A percentile compares a stretch with the other conserved stretches of the same genome.
These are phyloP conservation scores for Holothuria leucospilota DNA, from an alignment of 53 echinoderm and acorn worm genomes.

Conservation along the genomic window DNA sequence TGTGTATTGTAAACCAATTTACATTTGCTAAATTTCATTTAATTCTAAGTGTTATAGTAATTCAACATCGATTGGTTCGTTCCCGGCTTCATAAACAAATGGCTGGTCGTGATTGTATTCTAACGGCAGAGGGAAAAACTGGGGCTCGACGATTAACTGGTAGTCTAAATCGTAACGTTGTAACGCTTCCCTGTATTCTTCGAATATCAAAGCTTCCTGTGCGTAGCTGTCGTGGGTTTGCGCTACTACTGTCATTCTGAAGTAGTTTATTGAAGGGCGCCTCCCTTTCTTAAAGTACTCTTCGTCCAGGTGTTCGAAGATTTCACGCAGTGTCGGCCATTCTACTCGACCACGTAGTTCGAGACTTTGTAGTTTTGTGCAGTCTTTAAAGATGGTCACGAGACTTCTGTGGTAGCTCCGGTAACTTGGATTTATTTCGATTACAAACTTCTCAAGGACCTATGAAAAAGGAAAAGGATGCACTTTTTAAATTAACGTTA, in stretches of 20 bases:
- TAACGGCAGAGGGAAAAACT: constrained; percentile 77
- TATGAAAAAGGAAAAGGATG: background rate
- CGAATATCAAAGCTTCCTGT: constrained; percentile 75
- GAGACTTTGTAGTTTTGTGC: constrained; percentile 62
- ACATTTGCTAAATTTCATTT: too few species aligned
- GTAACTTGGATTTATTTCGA: constrained; percentile 88
- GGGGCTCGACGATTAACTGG: constrained; percentile 79
- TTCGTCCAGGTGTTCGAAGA: constrained; percentile 82
- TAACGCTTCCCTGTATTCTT: constrained; percentile 79
- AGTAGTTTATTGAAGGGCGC: constrained; percentile 62
- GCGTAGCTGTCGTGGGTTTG: constrained; percentile 64
- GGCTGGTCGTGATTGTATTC: constrained; percentile 16
- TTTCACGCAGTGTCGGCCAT: constrained; percentile 80
- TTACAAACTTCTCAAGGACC: constrained; percentile 66
- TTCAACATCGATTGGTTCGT: too few species aligned
- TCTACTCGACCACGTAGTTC: constrained; percentile 79
- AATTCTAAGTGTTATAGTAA: too few species aligned
- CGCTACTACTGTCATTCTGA: constrained; percentile 75
- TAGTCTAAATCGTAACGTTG: constrained; percentile 69
- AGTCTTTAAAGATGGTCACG: constrained; percentile 64
- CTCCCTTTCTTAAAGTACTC: constrained; percentile 64
- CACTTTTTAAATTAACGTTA: too few species aligned
- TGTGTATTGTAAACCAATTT: too few species aligned
- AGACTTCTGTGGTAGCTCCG: constrained; percentile 72
- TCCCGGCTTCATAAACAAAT: background rate